Evolutionary conservation across 1,140 invertebrate species (phyloP), one percentile per base, ranked within the genome.

Genomic region (Caenorhabditis brenneri): DNA sequence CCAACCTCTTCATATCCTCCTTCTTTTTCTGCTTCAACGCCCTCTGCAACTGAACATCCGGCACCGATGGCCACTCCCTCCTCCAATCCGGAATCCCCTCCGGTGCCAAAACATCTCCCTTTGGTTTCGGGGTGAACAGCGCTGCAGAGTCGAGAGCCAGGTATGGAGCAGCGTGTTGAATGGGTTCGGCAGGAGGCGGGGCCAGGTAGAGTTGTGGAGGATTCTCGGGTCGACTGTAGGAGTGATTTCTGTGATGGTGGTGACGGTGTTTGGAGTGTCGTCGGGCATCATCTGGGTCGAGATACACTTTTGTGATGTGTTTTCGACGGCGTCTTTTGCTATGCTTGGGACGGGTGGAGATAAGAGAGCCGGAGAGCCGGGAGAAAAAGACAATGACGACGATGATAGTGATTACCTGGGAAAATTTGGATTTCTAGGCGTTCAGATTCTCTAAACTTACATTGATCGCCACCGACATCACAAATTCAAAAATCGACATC

Each of bases 401-500:
- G n/a, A 74, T 74, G 33, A 74, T 74, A 12, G 65, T 42, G 15
- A 74, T 74, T 0, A 74, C 65, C 65, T 74, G 65, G n/a, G 24
- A 16, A 36, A 36, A 19, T 15, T n/a, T 5, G 29, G 7, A 36
- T 3, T 5, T 36, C 1, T n/a, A 2, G 9, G 19, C 10, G 9
- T 29, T 29, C 27, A 58, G 10, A n/a, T n/a, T n/a, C n/a, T n/a
- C n/a, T n/a, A n/a, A n/a, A 81, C 89, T 81, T 48, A 88, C 88
- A 83, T 91, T 91, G 19, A 91, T 51, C 1, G 85, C 87, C 2
- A 91, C 51, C 29, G 89, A 89, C 65, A 91, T 82, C 3, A 88
- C 87, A 78, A 90, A 90, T 69, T 90, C 90, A 22, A 88, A 86
- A 9, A 90, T 86, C 16, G 86, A 87, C 84, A 90, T 87, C 2